A percentile compares a stretch with the other conserved stretches of the same genome.
phyloP scores from a whole-genome alignment of 2,888 invertebrate genomes.

The Acanthosepion lycidas region DNA sequence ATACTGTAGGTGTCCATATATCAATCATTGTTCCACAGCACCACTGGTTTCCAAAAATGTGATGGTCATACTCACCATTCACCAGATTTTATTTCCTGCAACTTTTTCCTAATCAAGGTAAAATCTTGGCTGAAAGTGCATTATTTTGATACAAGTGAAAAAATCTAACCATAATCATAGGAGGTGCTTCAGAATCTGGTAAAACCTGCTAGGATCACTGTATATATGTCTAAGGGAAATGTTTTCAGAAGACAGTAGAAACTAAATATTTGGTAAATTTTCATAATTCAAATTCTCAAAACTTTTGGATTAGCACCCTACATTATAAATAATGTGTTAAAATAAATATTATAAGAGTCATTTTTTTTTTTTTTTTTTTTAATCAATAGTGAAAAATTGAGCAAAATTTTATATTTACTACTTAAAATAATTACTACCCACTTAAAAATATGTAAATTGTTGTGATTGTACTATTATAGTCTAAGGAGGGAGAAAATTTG shows the following conservation, averaged over 20 bases:
- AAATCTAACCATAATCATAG: neutral
- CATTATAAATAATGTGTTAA: too few relatives aligned
- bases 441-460: neutral
- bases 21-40: neutral
- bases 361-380: too few relatives aligned
- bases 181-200: too few relatives aligned
- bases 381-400: too few relatives aligned
- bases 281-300: too few relatives aligned
- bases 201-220: too few relatives aligned
- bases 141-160: neutral
- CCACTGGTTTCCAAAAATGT: neutral
- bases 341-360: too few relatives aligned
- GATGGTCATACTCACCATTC: neutral
- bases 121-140: neutral
- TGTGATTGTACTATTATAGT: neutral
- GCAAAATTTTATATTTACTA: neutral
- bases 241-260: too few relatives aligned
- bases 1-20: neutral
- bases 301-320: too few relatives aligned
- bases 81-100: neutral
- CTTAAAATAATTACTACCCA: neutral
- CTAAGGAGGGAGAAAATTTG: neutral
- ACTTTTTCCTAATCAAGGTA: neutral
- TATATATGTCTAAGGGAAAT: too few relatives aligned
- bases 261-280: too few relatives aligned